Evolutionary conservation across 1,140 invertebrate genomes (phyloP).

Genomic region (Globodera ellingtonae): DNA sequence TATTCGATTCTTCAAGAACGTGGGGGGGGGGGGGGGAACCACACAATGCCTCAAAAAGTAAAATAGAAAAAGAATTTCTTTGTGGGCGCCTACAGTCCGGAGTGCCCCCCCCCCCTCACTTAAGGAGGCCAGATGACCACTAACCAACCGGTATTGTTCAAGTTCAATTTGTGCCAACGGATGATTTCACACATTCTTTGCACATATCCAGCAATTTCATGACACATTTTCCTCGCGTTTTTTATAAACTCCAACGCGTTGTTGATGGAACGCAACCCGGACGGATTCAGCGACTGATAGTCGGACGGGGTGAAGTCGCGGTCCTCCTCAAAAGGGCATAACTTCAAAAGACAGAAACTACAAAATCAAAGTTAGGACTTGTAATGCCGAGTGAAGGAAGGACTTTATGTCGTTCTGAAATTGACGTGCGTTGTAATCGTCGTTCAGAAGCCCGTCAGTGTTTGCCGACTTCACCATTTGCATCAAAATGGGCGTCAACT

Average conservation of each 20-base stretch:
- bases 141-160: conserved; percentile 32
- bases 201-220: conserved; percentile 67
- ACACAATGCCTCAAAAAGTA: no score
- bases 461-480: conserved; percentile 99
- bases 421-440: conserved; percentile 79
- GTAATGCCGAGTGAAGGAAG: conserved; percentile 74
- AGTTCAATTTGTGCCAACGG: conserved; percentile 52
- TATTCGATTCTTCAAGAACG: background rate
- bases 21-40: no score
- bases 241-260: conserved; percentile 91
- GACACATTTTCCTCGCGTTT: conserved; percentile 91
- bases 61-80: no score
- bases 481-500: conserved; percentile 95
- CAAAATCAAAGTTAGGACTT: conserved; percentile 31
- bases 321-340: conserved; percentile 74
- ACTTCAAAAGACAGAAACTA: conserved; percentile 26
- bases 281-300: conserved; percentile 83
- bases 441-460: conserved; percentile 94
- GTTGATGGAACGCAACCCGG: conserved; percentile 78
- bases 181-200: conserved; percentile 63
- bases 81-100: no score
- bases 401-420: conserved; percentile 83
- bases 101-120: no score
- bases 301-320: conserved; percentile 85
- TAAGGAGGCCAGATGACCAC: background rate